Base-by-base conservation (phyloP, 1,140 invertebrate genomes). In the Drosophila ananassae region DNA sequence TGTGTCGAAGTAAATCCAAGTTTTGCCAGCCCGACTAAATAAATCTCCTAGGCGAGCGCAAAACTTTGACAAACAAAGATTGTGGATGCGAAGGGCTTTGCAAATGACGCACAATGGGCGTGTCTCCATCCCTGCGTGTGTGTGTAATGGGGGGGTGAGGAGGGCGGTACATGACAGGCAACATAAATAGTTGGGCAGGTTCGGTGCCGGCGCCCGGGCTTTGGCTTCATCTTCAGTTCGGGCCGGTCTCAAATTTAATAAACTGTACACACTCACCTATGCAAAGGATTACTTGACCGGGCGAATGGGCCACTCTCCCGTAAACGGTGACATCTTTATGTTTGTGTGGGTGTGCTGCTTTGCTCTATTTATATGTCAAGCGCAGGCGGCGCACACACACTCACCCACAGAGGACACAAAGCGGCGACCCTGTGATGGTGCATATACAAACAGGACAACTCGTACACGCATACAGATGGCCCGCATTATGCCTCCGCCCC, bases 1-100 rank as follows among this genome's bases (percentile, higher is more conserved):
- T 89, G 84, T 87, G 82, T 87, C 78, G 82, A 87, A 85, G 82
- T 85, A 85, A 85, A 85, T 85, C 82, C 83, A 87, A 85, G 72
- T 75, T 85, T 87, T 87, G 80, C 74, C 69, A 85, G 78, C 83
- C 83, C 74, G 74, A 85, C 82, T 85, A 85, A 85, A 85, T 85
- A 87, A 85, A 85, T 87, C 81, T 85, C 51, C 74, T 41, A 61
- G 74, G 46, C 62, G 54, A 76, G 64, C 56, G 44, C 73, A 76
- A 59, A 73, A 74, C 59, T 76, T 76, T 76, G 62, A 69, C 73
- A 76, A 76, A 76, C 73, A 71, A 71, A 76, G 73, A 76, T 71
- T 71, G 52, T 71, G 64, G 67, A 69, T 71, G 67, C 67, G 67
- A 53, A 71, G 64, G 67, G 67, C 67, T 71, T 71, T 69, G 64